Evolutionary conservation across 2,113 vertebrate species (phyloP), one percentile per base, ranked within the genome.

Genomic region (Callipepla squamata): DNA sequence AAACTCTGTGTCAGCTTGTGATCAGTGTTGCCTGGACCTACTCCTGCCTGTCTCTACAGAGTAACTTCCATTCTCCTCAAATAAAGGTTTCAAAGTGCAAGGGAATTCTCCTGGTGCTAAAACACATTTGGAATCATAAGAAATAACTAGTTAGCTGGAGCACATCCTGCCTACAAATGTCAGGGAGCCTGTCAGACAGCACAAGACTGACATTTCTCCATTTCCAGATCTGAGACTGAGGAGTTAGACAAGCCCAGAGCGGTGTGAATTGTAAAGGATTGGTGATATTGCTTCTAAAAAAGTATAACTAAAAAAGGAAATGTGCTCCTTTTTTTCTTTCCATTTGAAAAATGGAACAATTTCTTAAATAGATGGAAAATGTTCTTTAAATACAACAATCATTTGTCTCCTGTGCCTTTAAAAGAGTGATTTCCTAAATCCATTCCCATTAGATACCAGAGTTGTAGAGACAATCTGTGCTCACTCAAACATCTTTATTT

Each of bases 391-490:
- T 47, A 40, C 83, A 84, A 61, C 15, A 62, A 48, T 45, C 0
- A 3, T 53, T 61, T 85, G 44, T 38, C 76, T 87, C n/a, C 25
- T 51, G 10, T 88, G 51, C 48, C 65, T 80, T 68, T 4, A 0
- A 57, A 53, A 77, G 51, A 69, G 40, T 12, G 7, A 72, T 83
- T 85, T 88, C 72, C n/a, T 89, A 80, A 95, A 80, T 90, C 75
- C 57, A 55, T 40, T 62, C 62, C 75, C 67, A 78, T 91, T 83
- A 57, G 38, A 78, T 67, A 74, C 13, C 67, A 78, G 25, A 91
- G 61, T 76, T 62, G 67, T n/a, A 51, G 88, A 75, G 61, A 59
- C 51, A 84, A 3, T 38, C 47, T 88, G 47, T 78, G 34, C 23
- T 90, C 42, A 9, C 6, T n/a, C 82, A 59, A 16, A 20, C 47